Evolutionary conservation across 2,113 vertebrate genomes (phyloP).

Genomic region (Rhynchomys soricoides): DNA sequence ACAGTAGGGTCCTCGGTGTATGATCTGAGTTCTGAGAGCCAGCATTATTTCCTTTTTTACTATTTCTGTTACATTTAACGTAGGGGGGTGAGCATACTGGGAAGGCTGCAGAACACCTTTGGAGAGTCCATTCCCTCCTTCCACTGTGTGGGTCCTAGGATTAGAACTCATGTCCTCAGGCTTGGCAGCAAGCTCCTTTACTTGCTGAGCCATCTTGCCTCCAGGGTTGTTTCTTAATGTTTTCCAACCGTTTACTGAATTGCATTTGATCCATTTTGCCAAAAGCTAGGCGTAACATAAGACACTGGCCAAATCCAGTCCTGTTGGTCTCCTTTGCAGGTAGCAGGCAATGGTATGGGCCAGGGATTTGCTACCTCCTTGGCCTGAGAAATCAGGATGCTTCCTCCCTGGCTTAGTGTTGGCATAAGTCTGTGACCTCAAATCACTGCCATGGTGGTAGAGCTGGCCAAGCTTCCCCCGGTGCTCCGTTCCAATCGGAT

Average conservation of each 20-base stretch:
- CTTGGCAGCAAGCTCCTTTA: not conserved
- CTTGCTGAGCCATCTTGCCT: not conserved
- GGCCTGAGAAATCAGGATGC: not conserved
- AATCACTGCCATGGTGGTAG: not conserved
- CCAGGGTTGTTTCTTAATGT: not conserved
- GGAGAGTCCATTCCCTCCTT: not conserved
- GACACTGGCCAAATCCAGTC: constrained; percentile 19
- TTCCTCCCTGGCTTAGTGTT: not conserved
- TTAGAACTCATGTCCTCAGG: not conserved
- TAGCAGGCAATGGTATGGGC: not conserved
- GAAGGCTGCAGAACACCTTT: not conserved
- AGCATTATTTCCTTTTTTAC: not conserved
- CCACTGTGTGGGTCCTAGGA: not conserved
- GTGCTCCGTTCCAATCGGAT: not conserved
- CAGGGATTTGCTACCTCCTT: not conserved
- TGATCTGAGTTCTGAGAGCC: not conserved
- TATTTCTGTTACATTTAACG: too few species aligned
- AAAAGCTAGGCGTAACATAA: not conserved
- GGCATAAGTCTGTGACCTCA: constrained; percentile 17
- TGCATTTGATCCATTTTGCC: constrained; percentile 19
- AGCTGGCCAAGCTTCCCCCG: not conserved
- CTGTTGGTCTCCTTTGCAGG: not conserved
- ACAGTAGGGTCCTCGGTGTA: not conserved
- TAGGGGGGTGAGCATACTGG: too few species aligned
- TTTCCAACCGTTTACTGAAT: not conserved